Evolutionary conservation across 2,888 invertebrate genomes (phyloP), one percentile per base, ranked within the genome.

Genomic region (Drosophila macrothrix): DNA sequence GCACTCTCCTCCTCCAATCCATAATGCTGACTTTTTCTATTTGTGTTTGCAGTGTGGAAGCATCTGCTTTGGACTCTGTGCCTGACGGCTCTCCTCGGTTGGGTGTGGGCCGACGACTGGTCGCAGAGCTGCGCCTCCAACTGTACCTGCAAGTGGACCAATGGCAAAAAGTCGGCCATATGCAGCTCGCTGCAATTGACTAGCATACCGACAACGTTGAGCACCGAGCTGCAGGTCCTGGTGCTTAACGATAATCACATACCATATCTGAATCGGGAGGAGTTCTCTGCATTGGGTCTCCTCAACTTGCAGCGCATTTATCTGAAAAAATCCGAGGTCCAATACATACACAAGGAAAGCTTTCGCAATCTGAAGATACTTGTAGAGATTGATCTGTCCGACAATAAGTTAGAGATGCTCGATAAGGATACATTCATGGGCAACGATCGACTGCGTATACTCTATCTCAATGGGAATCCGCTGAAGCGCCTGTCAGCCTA

Each of bases 61-160:
- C 83, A 81, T 55, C 67, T 82, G 72, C 33, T 73, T 2, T 70
- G 88, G 80, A 43, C 78, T 31, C 56, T 90, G 33, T 75, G 80
- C 72, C 67, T 92, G 64, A 58, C 53, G 54, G 41, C 73, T 68
- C 54, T 83, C 54, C 35, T 82, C 19, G 65, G 76, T 0, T 71
- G 78, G 72, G 94, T 94, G 84, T 93, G 94, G 73, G 94, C 95
- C 84, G 95, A 96, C 73, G 97, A 97, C 94, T 97, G 97, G 97
- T 97, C 97, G 62, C 91, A 91, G 65, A 97, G 97, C 93, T 98
- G 97, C 94, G 97, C 97, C 89, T 95, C 96, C 81, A 96, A 96
- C 87, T 98, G 98, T 93, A 95, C 96, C 90, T 98, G 98, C 95
- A 98, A 97, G 94, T 98, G 98, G 98, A 96, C 96, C 52, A 96